Conservation (phyloP, 2,888 invertebrate species). For the Strigamia transsilvanica region DNA sequence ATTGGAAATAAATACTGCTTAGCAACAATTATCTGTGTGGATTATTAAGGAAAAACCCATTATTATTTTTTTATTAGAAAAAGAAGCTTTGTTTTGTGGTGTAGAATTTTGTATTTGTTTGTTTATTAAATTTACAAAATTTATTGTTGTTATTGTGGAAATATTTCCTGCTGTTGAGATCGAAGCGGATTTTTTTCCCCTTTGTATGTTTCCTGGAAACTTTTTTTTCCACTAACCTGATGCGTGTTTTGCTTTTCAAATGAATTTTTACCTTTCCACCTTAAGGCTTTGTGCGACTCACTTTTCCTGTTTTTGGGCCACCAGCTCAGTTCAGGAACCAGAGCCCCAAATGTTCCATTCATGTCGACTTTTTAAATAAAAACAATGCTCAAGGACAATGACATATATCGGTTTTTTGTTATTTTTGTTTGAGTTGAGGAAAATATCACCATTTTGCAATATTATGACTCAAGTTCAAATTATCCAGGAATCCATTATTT, state of each 20-base stretch:
- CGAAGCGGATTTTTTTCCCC: not conserved
- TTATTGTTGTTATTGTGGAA: not conserved
- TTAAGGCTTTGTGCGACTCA: slow-evolving; percentile 19
- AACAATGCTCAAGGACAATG: slow-evolving; percentile 36
- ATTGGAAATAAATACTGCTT: not conserved
- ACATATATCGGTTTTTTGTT: not conserved
- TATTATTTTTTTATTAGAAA: no score
- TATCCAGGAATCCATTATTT: not conserved
- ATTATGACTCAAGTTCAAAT: no score
- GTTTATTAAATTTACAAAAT: no score
- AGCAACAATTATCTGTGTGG: slow-evolving; percentile 19
- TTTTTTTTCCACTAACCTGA: slow-evolving; percentile 16
- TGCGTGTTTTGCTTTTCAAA: slow-evolving; percentile 38
- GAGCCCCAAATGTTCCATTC: not conserved
- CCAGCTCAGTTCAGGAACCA: slow-evolving; percentile 6
- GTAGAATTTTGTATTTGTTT: no score
- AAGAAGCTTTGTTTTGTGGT: no score
- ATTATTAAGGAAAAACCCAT: not conserved
- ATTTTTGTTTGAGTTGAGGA: not conserved
- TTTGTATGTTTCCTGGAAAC: slow-evolving; percentile 39
- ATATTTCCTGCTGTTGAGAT: slow-evolving; percentile 21
- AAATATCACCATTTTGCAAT: not conserved
- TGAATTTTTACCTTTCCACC: slow-evolving; percentile 28
- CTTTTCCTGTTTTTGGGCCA: slow-evolving; percentile 44
- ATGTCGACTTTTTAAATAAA: not conserved